Conservation (phyloP, 2,888 invertebrate species). For the Erpobdella octoculata region DNA sequence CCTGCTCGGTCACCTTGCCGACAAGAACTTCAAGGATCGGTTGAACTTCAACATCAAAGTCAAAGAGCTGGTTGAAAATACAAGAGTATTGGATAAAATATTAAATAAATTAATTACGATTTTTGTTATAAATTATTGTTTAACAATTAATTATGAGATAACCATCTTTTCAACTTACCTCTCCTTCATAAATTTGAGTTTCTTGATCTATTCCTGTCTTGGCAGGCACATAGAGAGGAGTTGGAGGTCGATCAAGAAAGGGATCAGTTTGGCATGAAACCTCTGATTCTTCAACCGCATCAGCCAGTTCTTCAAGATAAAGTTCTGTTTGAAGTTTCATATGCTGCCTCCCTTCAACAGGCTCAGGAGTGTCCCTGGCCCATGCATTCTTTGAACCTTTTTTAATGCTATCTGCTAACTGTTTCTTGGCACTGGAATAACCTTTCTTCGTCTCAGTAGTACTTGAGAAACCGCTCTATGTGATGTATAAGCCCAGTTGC, state of each 20-base stretch:
- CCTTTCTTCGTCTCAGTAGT: slow-evolving; percentile 50
- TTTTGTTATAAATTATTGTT: neutral
- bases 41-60: slow-evolving; percentile 82
- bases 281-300: slow-evolving; percentile 60
- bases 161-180: slow-evolving; percentile 56
- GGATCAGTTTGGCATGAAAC: slow-evolving; percentile 79
- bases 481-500: neutral
- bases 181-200: slow-evolving; percentile 83
- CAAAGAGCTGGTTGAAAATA: slow-evolving; percentile 62
- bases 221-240: slow-evolving; percentile 68
- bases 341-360: slow-evolving; percentile 73
- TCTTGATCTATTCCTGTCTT: slow-evolving; percentile 71
- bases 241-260: slow-evolving; percentile 72
- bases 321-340: slow-evolving; percentile 81
- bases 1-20: slow-evolving; percentile 80
- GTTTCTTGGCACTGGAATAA: slow-evolving; percentile 54
- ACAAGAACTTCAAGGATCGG: slow-evolving; percentile 81
- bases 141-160: no score
- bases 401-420: slow-evolving; percentile 54
- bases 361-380: slow-evolving; percentile 64
- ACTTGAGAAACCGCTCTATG: neutral
- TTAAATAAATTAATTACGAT: neutral
- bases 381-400: slow-evolving; percentile 58
- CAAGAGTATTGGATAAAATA: neutral
- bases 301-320: slow-evolving; percentile 41